Conservation (phyloP, 1,140 invertebrate species). For the Periplaneta americana region DNA sequence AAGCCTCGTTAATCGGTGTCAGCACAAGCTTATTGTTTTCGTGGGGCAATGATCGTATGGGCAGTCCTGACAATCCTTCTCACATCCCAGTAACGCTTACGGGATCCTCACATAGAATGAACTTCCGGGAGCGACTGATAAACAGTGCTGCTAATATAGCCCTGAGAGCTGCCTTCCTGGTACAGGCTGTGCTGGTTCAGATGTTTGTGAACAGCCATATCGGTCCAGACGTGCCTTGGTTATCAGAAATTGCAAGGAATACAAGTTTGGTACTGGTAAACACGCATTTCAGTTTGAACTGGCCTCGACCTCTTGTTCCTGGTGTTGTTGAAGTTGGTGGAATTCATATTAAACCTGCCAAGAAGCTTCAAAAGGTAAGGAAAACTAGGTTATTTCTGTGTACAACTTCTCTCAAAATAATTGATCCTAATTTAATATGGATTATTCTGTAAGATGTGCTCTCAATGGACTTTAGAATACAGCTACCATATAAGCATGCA, state of each 20-base stretch:
- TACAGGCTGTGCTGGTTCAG: too few species aligned
- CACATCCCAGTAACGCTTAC: constrained; percentile 37
- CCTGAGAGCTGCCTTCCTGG: not conserved
- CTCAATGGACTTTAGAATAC: too few species aligned
- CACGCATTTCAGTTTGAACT: constrained; percentile 26
- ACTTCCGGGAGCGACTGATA: constrained; percentile 45
- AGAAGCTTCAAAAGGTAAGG: too few species aligned
- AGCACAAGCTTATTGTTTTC: constrained; percentile 48
- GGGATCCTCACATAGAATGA: constrained; percentile 48
- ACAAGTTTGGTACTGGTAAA: constrained; percentile 25
- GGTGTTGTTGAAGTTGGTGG: constrained; percentile 30
- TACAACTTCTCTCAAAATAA: too few species aligned
- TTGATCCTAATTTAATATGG: too few species aligned
- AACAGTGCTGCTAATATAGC: constrained; percentile 36
- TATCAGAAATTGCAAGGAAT: constrained; percentile 24
- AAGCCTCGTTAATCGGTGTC: constrained; percentile 47
- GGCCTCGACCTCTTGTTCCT: constrained; percentile 26
- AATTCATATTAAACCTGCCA: constrained; percentile 23
- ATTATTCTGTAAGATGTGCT: too few species aligned
- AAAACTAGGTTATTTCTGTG: too few species aligned
- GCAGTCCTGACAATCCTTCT: constrained; percentile 28
- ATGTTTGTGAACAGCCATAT: not conserved
- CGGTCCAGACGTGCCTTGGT: constrained; percentile 22
- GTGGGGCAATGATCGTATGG: constrained; percentile 46
- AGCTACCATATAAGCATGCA: too few species aligned